Evolutionary conservation across 2,797 vertebrate species (phyloP).

Genomic region (Pteronotus mesoamericanus): DNA sequence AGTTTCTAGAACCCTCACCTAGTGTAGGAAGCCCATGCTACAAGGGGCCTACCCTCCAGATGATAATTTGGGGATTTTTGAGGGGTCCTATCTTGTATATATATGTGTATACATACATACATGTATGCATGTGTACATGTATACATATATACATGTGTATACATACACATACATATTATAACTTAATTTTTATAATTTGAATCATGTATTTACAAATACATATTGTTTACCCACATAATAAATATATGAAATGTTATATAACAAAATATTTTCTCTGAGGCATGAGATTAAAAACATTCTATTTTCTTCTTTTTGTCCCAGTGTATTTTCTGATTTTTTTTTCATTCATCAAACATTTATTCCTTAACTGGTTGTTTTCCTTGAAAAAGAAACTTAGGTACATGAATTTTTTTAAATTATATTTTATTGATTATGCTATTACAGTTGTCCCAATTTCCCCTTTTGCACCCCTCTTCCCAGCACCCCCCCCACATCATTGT

Average conservation of each 20-base stretch:
- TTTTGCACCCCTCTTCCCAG: too few relatives aligned
- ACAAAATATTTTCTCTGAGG: not conserved
- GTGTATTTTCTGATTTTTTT: not conserved
- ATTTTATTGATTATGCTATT: too few relatives aligned
- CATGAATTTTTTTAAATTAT: not conserved
- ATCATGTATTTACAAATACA: not conserved
- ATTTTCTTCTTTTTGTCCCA: not conserved
- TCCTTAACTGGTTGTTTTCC: not conserved
- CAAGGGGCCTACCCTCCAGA: too few relatives aligned
- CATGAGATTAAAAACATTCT: not conserved
- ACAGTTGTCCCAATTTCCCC: too few relatives aligned
- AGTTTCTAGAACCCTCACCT: too few relatives aligned
- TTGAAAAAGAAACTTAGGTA: not conserved
- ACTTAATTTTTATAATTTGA: not conserved
- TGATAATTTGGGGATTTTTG: too few relatives aligned
- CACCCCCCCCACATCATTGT: too few relatives aligned
- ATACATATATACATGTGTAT: not conserved
- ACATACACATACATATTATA: not conserved
- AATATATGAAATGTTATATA: not conserved
- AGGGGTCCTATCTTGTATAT: not conserved
- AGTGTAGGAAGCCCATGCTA: too few relatives aligned
- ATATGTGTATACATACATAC: not conserved
- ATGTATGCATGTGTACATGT: not conserved
- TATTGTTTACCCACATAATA: not conserved
- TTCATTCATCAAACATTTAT: not conserved